Evolutionary conservation across 2,113 vertebrate genomes (phyloP).

Genomic region (Lathamus discolor): DNA sequence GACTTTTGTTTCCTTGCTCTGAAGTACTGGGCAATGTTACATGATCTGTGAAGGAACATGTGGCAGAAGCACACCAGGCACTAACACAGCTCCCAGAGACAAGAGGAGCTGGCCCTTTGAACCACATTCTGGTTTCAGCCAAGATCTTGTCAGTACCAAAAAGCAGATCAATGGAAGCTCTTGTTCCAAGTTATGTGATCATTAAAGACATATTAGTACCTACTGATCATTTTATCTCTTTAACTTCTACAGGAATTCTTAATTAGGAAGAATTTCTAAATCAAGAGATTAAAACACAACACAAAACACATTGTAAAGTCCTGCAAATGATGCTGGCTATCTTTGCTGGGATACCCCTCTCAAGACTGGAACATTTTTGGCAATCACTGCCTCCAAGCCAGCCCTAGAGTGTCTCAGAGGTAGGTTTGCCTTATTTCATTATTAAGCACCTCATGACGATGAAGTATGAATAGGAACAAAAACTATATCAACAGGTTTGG

Average conservation of each 20-base stretch:
- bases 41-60: not conserved
- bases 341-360: not conserved
- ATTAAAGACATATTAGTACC: not conserved
- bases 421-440: not conserved
- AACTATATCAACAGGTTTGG: not conserved
- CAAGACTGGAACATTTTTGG: not conserved
- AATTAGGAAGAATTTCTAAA: not conserved
- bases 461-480: not conserved
- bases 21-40: not conserved
- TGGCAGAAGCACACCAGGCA: not conserved
- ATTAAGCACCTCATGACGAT: not conserved
- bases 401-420: not conserved
- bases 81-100: not conserved
- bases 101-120: not conserved
- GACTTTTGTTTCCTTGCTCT: not conserved
- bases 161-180: not conserved
- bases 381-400: not conserved
- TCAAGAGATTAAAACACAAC: not conserved
- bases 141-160: not conserved
- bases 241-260: not conserved
- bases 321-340: not conserved
- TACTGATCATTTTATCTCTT: not conserved
- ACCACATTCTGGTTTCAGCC: not conserved
- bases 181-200: not conserved
- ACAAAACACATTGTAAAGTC: not conserved